A percentile compares a stretch with the other conserved stretches of the same genome.
These are phyloP conservation scores for Psilopsiagon aymara DNA, from an alignment of 2,113 vertebrate genomes.

Conservation along the genomic window DNA sequence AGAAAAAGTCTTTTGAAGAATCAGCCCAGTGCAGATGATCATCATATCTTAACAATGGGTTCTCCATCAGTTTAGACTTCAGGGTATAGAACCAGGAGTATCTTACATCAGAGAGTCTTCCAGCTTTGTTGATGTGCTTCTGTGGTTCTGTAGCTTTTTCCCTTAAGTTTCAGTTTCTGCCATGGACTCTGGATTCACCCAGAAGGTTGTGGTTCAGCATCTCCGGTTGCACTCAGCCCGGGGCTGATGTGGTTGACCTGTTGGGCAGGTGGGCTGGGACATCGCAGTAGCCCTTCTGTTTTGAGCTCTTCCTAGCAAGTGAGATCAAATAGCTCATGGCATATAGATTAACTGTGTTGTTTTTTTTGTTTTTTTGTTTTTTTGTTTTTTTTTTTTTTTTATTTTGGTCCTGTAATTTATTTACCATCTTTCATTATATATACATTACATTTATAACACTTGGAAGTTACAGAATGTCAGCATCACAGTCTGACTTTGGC, in stretches of 20 bases:
- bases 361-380: no score
- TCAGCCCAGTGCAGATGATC: background rate
- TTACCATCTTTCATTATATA: background rate
- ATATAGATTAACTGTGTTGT: background rate
- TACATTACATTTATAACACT: background rate
- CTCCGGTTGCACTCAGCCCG: fast-evolving
- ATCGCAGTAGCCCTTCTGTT: background rate
- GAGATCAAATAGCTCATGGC: background rate
- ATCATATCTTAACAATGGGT: background rate
- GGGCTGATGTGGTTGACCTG: background rate
- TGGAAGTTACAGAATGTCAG: background rate
- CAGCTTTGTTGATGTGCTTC: background rate
- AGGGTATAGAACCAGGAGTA: background rate
- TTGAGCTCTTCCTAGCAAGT: background rate
- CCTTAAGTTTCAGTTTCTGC: background rate
- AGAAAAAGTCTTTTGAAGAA: background rate
- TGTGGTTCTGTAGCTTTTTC: background rate
- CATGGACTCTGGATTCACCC: background rate
- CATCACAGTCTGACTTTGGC: background rate
- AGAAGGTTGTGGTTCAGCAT: background rate
- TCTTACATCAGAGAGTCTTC: background rate
- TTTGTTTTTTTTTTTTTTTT: background rate
- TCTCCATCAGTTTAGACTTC: background rate
- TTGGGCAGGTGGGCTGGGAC: background rate
- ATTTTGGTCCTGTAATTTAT: background rate